Evolutionary conservation across 2,797 vertebrate genomes (phyloP).

Genomic region (Squalus acanthias): DNA sequence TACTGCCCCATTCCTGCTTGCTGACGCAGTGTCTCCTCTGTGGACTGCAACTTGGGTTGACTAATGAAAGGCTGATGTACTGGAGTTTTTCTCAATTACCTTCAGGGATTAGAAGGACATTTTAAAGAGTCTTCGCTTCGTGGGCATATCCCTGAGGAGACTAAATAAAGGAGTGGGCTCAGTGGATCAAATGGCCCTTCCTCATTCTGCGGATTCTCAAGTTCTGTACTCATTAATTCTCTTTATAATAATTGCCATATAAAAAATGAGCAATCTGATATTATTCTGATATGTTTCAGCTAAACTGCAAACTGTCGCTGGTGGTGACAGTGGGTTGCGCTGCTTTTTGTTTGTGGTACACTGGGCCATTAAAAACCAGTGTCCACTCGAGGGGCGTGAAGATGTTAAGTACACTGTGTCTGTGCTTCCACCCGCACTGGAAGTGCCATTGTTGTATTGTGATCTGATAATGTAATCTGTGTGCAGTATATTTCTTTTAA

Average conservation of each 20-base stretch:
- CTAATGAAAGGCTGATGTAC: not conserved
- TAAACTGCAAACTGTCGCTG: not conserved
- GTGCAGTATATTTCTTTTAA: not conserved
- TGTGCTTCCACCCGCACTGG: not conserved
- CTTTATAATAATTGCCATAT: not conserved
- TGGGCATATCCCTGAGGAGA: not conserved
- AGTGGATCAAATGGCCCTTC: not conserved
- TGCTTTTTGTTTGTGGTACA: not conserved
- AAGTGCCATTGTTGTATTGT: not conserved
- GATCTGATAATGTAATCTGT: not conserved
- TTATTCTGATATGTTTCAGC: not conserved
- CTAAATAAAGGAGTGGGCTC: not conserved
- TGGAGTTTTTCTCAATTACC: not conserved
- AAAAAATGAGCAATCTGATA: not conserved
- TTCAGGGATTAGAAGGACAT: no score
- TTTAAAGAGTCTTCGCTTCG: not conserved
- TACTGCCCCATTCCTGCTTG: no score
- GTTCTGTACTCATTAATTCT: not conserved
- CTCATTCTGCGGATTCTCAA: not conserved
- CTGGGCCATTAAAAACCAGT: not conserved
- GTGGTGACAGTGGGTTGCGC: not conserved
- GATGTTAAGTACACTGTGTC: not conserved
- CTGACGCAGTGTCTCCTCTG: not conserved
- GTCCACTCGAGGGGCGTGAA: not conserved
- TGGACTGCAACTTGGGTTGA: not conserved